phyloP scores from a whole-genome alignment of 2,888 invertebrate genomes.

The Troglohyphantes excavatus region DNA sequence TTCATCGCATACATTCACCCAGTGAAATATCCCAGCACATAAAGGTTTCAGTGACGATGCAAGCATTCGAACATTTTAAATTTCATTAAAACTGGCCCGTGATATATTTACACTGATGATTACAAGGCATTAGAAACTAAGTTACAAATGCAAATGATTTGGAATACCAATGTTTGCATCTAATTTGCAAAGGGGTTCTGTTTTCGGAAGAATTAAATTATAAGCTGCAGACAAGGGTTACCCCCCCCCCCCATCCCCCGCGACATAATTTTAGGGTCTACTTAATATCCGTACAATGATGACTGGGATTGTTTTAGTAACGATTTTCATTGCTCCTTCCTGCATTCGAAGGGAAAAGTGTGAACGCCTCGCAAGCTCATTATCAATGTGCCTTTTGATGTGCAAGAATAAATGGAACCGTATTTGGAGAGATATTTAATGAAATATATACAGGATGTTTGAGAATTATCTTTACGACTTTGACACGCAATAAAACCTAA shows the following conservation, averaged over 20 bases:
- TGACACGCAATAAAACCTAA: too few relatives aligned
- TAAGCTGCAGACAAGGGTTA: conserved; percentile 22
- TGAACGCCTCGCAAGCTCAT: conserved; percentile 10
- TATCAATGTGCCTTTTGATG: neutral
- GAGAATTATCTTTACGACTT: too few relatives aligned
- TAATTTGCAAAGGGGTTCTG: conserved; percentile 20
- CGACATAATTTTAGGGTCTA: conserved; percentile 57
- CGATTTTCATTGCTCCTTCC: conserved; percentile 38
- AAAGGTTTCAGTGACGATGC: too few relatives aligned
- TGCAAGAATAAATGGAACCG: neutral
- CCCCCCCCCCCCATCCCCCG: too few relatives aligned
- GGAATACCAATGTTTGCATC: conserved; percentile 22
- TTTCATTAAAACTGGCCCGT: too few relatives aligned
- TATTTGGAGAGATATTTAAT: neutral
- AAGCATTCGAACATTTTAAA: too few relatives aligned
- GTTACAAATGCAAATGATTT: neutral
- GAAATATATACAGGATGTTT: too few relatives aligned
- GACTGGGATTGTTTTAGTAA: neutral
- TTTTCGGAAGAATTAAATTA: conserved; percentile 37
- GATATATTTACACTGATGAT: conserved; percentile 17
- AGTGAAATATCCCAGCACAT: too few relatives aligned
- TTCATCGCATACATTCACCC: too few relatives aligned
- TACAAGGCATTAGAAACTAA: neutral
- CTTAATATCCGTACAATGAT: conserved; percentile 30
- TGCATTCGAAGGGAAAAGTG: neutral